Evolutionary conservation across 2,797 vertebrate genomes (phyloP), one percentile per base, ranked within the genome.

Genomic region (Glossophaga mutica): DNA sequence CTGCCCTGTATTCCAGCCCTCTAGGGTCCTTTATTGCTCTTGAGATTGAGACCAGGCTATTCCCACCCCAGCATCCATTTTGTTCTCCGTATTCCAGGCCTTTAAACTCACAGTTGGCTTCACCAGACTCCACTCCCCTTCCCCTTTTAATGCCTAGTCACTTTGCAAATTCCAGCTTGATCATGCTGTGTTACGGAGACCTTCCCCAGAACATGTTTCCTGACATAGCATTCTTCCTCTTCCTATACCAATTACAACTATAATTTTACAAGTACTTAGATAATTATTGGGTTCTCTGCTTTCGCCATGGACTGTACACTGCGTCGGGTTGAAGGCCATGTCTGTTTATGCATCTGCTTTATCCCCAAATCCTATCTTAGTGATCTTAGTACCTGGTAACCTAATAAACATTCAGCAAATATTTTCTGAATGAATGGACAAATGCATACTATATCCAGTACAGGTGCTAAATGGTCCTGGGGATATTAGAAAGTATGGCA

Each of bases 381-480:
- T 82, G 44, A 32, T 55, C 15, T 73, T 26, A 21, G 29, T 82
- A 37, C 46, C 37, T 65, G 48, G n/a, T 11, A 39, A 57, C 39
- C n/a, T 10, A 29, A 34, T 73, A 48, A 42, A 7, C 37, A 46
- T 46, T 85, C 59, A 88, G 18, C 57, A 71, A 44, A 29, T 67
- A 48, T 73, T 81, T 96, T 79, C 85, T 85, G 42, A 92, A 24
- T 77, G 42, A 95, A 68, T 73, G 10, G 52, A 55, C 76, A 59
- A 50, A 59, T 67, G 0, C 37, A 18, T 55, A 46, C 19, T 79
- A 10, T 14, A 46, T 89, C 24, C 6, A 46, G 2, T 55, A 42
- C 29, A 74, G 71, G 2, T 67, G 32, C 55, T 91, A 32, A 86
- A 34, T 94, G 42, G 24, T 76, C 84, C 93, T 6, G 59, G 3